These are phyloP conservation scores for Harpalus rufipes DNA, from an alignment of 2,888 invertebrate genomes.

Conservation along the genomic window DNA sequence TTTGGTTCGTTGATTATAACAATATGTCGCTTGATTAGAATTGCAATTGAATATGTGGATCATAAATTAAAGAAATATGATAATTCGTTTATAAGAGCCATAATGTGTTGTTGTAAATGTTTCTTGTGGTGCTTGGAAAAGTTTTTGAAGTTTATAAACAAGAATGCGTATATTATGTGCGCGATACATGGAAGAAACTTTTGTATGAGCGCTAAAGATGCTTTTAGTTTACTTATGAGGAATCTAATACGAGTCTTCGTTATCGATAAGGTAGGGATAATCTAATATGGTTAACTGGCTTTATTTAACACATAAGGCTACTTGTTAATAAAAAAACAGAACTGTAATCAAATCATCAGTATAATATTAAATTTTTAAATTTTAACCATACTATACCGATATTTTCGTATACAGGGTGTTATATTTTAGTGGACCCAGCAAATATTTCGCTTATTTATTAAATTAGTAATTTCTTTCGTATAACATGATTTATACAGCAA, in stretches of 20 bases:
- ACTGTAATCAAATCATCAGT: too few relatives aligned
- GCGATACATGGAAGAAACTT: slow-evolving; percentile 96
- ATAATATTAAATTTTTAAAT: too few relatives aligned
- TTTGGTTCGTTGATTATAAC: slow-evolving; percentile 95
- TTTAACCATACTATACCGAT: too few relatives aligned
- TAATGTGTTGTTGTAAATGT: slow-evolving; percentile 88
- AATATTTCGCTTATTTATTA: too few relatives aligned
- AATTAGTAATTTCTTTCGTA: too few relatives aligned
- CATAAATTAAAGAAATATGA: slow-evolving; percentile 90
- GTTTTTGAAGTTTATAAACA: slow-evolving; percentile 90
- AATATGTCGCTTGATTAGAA: slow-evolving; percentile 91
- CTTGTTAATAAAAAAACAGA: too few relatives aligned
- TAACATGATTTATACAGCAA: too few relatives aligned
- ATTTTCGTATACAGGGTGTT: too few relatives aligned
- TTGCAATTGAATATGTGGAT: slow-evolving; percentile 91
- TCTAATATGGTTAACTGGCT: too few relatives aligned
- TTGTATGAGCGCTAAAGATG: slow-evolving; percentile 92
- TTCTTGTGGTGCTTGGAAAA: slow-evolving; percentile 93
- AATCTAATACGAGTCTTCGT: slow-evolving; percentile 89
- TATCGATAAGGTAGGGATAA: slow-evolving; percentile 83
- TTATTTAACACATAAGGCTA: too few relatives aligned
- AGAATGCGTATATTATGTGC: slow-evolving; percentile 97
- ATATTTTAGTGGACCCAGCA: too few relatives aligned
- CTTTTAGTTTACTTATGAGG: slow-evolving; percentile 92
- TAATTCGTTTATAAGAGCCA: slow-evolving; percentile 83